phyloP scores from a whole-genome alignment of 2,797 vertebrate species.

The Miichthys miiuy region DNA sequence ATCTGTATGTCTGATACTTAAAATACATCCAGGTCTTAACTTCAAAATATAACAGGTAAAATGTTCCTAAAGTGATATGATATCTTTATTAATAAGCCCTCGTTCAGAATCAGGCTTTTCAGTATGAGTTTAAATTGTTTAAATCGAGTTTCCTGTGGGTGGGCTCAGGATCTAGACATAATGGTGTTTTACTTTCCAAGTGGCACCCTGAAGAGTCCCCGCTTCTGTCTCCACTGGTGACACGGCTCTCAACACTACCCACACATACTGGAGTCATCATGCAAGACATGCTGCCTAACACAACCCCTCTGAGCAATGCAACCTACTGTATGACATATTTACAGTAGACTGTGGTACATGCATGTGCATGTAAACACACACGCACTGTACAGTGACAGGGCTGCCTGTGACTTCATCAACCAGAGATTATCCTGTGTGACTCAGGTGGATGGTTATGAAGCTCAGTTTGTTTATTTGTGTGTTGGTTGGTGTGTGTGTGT shows the following conservation, averaged over 20 bases:
- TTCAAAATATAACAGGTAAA: not conserved
- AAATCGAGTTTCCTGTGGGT: constrained; percentile 62
- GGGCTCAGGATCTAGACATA: constrained; percentile 60
- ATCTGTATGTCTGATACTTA: not conserved
- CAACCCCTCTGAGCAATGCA: constrained; percentile 70
- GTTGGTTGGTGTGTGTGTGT: constrained; percentile 17
- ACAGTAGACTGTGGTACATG: constrained; percentile 65
- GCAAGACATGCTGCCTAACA: constrained; percentile 66
- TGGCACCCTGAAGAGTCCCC: constrained; percentile 71
- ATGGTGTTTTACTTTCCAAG: constrained; percentile 67
- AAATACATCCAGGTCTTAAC: not conserved
- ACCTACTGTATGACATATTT: constrained; percentile 77
- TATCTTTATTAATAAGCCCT: constrained; percentile 13
- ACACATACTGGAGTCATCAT: constrained; percentile 72
- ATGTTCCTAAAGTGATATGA: not conserved
- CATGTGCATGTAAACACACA: constrained; percentile 55
- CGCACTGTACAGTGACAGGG: constrained; percentile 60
- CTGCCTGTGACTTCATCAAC: constrained; percentile 78
- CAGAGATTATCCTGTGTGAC: constrained; percentile 77
- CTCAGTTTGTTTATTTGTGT: constrained; percentile 68
- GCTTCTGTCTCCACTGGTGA: constrained; percentile 69
- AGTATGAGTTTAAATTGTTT: constrained; percentile 32
- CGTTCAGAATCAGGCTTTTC: constrained; percentile 16
- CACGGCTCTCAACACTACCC: constrained; percentile 71
- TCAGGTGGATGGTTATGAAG: constrained; percentile 79